Percentiles rank a stretch among this genome's conserved stretches.
Evolutionary conservation across 2,113 vertebrate species (phyloP).

Genomic region (Pelvicachromis taeniatus): DNA sequence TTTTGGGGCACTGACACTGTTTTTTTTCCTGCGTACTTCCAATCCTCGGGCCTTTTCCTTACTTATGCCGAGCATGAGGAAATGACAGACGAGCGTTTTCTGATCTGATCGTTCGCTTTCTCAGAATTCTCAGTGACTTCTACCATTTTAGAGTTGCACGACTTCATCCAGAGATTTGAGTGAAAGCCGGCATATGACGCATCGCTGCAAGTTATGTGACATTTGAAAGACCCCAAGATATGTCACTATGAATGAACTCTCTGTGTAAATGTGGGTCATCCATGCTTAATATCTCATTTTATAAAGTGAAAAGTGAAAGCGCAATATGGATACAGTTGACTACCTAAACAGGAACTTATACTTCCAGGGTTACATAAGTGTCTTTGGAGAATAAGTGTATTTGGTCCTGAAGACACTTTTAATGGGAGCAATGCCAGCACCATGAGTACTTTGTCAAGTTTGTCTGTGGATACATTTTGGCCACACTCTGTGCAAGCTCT

Average conservation of each 20-base stretch:
- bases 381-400: too few relatives aligned
- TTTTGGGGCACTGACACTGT: background rate
- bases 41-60: background rate
- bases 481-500: background rate
- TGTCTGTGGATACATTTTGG: background rate
- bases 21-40: background rate
- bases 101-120: background rate
- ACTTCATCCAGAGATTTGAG: background rate
- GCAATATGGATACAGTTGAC: background rate
- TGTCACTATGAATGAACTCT: slow-evolving; percentile 33
- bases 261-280: slow-evolving; percentile 30
- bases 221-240: slow-evolving; percentile 25
- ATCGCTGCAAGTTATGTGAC: slow-evolving; percentile 21
- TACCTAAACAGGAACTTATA: background rate
- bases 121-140: background rate
- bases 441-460: background rate
- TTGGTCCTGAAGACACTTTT: background rate
- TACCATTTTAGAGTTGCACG: background rate
- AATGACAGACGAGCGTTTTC: background rate
- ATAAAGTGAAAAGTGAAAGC: background rate
- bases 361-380: background rate
- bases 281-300: background rate
- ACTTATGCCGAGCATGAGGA: background rate
- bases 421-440: background rate
- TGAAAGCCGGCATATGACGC: slow-evolving; percentile 5